Conservation (phyloP, 2,888 invertebrate species). For the Monoplex corrugatus region DNA sequence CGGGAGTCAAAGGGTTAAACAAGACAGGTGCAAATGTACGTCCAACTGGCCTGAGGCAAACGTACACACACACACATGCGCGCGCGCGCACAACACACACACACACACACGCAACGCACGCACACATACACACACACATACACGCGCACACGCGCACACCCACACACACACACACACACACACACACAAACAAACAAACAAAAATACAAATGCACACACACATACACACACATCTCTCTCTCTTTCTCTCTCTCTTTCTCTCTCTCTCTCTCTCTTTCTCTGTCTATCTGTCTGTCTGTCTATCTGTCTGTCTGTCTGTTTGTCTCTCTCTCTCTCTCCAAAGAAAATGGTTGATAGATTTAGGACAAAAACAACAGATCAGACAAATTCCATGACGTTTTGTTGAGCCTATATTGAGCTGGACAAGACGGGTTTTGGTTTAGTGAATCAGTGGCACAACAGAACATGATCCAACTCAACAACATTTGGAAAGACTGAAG, state of each 20-base stretch:
- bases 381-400: background rate
- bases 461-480: too few relatives aligned
- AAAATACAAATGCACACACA: background rate
- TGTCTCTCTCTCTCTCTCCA: background rate
- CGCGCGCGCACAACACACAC: too few relatives aligned
- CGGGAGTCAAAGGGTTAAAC: too few relatives aligned
- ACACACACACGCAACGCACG: background rate
- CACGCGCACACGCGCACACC: background rate
- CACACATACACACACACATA: background rate
- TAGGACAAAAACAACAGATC: too few relatives aligned
- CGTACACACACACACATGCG: background rate
- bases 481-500: too few relatives aligned
- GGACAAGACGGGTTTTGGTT: too few relatives aligned
- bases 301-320: too few relatives aligned
- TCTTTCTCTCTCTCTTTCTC: background rate
- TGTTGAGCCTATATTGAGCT: background rate
- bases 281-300: background rate
- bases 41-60: background rate
- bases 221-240: background rate
- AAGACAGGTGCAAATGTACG: too few relatives aligned
- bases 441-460: too few relatives aligned
- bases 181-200: background rate
- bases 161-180: background rate
- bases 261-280: slow-evolving; percentile 22
- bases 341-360: background rate